Conservation (phyloP, 2,888 invertebrate genomes). For the Hydrotaea cyrtoneurina region DNA sequence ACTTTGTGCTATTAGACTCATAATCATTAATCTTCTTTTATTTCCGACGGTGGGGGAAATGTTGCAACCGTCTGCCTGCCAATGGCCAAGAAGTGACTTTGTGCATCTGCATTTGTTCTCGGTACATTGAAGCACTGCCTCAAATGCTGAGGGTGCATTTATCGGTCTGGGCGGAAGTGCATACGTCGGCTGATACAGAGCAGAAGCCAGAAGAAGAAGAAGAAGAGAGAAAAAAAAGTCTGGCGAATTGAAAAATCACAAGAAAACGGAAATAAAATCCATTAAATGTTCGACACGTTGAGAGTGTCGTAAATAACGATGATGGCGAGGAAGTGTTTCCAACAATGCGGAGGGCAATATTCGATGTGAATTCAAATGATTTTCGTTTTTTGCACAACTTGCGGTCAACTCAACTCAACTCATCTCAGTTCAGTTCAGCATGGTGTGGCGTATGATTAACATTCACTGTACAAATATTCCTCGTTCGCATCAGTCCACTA, state of each 20-base stretch:
- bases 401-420: neutral
- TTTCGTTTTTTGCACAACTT: neutral
- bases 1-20: slow-evolving; percentile 31
- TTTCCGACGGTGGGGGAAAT: slow-evolving; percentile 37
- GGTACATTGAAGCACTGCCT: neutral
- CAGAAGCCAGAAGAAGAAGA: neutral
- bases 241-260: slow-evolving; percentile 31
- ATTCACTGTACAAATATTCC: neutral
- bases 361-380: neutral
- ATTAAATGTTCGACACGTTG: slow-evolving; percentile 56
- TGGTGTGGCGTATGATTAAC: slow-evolving; percentile 19
- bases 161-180: slow-evolving; percentile 8
- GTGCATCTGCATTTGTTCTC: slow-evolving; percentile 21
- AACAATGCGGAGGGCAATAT: neutral
- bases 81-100: slow-evolving; percentile 24
- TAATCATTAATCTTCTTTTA: slow-evolving; percentile 53
- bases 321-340: slow-evolving; percentile 11
- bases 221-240: neutral
- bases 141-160: slow-evolving; percentile 48
- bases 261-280: slow-evolving; percentile 42
- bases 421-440: neutral
- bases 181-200: slow-evolving; percentile 31
- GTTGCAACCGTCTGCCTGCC: neutral
- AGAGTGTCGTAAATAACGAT: slow-evolving; percentile 57
- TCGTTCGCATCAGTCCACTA: neutral